Evolutionary conservation across 2,797 vertebrate genomes (phyloP).

Genomic region (Furcifer pardalis): DNA sequence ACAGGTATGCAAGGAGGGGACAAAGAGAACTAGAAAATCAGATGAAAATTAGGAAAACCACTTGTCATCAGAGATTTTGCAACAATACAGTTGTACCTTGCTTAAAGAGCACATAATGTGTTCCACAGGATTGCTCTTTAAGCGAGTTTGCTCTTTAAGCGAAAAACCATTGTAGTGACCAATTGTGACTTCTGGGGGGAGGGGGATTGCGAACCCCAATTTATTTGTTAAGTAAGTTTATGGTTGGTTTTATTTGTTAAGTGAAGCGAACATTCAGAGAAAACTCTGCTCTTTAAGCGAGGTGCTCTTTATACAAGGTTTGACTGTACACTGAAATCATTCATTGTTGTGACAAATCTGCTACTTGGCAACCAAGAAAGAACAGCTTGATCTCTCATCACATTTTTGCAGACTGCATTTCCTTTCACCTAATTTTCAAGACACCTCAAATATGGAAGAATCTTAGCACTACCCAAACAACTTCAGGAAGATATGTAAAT

Average conservation of each 20-base stretch:
- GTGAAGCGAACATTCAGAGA: too few relatives aligned
- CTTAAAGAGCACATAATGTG: too few relatives aligned
- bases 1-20: background rate
- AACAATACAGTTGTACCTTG: too few relatives aligned
- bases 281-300: too few relatives aligned
- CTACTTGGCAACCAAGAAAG: constrained; percentile 4
- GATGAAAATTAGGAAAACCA: background rate
- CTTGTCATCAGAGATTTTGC: background rate
- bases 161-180: too few relatives aligned
- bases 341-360: constrained; percentile 6
- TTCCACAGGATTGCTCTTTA: too few relatives aligned
- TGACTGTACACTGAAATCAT: background rate
- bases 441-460: background rate
- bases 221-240: too few relatives aligned
- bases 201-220: too few relatives aligned
- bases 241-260: too few relatives aligned
- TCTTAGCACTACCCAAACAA: background rate
- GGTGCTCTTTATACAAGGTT: too few relatives aligned
- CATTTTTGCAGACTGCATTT: background rate
- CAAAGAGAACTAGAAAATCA: background rate
- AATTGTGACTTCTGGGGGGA: too few relatives aligned
- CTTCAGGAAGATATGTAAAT: background rate
- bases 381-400: background rate
- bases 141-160: too few relatives aligned
- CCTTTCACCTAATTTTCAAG: constrained; percentile 23